A percentile compares a stretch with the other conserved stretches of the same genome.
Conservation (phyloP, 2,113 vertebrate species). For the Pterocles orientalis region DNA sequence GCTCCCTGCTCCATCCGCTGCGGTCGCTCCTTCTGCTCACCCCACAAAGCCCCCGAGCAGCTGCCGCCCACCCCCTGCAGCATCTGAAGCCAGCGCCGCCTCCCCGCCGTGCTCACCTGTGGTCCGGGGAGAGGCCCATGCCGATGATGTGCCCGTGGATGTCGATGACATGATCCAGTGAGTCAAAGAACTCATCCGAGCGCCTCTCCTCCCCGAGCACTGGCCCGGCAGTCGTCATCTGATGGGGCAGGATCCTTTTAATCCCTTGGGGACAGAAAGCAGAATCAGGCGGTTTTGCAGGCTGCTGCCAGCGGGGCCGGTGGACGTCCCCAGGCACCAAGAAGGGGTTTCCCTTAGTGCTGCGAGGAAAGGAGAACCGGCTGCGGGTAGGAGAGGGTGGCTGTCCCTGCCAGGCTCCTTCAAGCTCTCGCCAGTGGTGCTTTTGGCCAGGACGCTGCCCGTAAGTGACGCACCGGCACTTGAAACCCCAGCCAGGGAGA, state of each 20-base stretch:
- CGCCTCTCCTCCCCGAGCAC: constrained; percentile 91
- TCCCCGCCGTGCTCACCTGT: constrained; percentile 75
- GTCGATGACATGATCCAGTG: constrained; percentile 93
- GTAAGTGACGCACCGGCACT: fast-evolving
- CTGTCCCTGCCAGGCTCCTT: not conserved
- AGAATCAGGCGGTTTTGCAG: not conserved
- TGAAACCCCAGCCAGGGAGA: not conserved
- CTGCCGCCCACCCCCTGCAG: not conserved
- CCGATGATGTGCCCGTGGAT: constrained; percentile 96
- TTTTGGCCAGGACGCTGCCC: not conserved
- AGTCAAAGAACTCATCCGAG: constrained; percentile 92
- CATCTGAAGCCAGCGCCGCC: fast-evolving
- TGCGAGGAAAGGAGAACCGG: not conserved
- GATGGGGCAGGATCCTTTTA: constrained; percentile 92
- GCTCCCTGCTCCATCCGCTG: not conserved
- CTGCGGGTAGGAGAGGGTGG: not conserved
- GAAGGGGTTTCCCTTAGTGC: not conserved
- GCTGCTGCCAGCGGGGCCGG: not conserved
- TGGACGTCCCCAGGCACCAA: not conserved
- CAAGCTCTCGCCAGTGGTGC: not conserved
- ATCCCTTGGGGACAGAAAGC: constrained; percentile 79
- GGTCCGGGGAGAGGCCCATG: constrained; percentile 97
- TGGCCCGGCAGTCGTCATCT: constrained; percentile 92
- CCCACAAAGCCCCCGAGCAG: not conserved
- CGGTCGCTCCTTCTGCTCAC: not conserved